Conservation (phyloP, 2,113 vertebrate genomes). For the Tragelaphus buxtoni region DNA sequence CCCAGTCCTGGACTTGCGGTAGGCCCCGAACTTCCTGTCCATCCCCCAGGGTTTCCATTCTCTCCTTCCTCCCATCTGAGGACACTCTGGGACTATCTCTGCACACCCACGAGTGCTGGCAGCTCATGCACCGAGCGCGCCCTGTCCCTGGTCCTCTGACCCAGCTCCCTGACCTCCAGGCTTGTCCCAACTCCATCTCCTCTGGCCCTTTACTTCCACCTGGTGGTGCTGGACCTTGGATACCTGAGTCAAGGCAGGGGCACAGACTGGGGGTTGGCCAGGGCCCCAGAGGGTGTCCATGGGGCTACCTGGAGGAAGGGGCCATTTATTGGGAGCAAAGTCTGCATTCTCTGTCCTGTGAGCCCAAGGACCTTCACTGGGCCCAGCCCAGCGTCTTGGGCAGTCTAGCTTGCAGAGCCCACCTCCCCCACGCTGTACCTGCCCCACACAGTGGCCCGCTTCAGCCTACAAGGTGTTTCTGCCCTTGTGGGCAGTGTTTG, state of each 20-base stretch:
- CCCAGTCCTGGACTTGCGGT: background rate
- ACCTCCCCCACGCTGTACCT: background rate
- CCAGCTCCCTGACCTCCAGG: background rate
- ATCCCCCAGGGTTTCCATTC: background rate
- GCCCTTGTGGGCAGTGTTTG: background rate
- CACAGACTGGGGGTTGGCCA: background rate
- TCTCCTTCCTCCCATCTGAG: background rate
- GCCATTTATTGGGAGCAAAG: background rate
- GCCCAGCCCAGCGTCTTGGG: background rate
- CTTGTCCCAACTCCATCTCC: background rate
- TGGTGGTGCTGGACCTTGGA: background rate
- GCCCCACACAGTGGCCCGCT: background rate
- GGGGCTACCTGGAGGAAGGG: background rate
- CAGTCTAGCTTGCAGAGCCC: background rate
- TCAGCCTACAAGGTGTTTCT: background rate
- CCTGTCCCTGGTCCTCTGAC: background rate
- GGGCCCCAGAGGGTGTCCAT: background rate
- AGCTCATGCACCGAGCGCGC: background rate
- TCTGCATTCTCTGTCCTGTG: background rate
- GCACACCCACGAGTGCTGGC: background rate
- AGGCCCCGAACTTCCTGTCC: background rate
- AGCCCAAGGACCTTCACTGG: background rate
- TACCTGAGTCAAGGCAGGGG: background rate
- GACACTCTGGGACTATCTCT: background rate
- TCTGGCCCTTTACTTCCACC: background rate